Conservation (phyloP, 2,797 vertebrate genomes). For the Sebastes minor region DNA sequence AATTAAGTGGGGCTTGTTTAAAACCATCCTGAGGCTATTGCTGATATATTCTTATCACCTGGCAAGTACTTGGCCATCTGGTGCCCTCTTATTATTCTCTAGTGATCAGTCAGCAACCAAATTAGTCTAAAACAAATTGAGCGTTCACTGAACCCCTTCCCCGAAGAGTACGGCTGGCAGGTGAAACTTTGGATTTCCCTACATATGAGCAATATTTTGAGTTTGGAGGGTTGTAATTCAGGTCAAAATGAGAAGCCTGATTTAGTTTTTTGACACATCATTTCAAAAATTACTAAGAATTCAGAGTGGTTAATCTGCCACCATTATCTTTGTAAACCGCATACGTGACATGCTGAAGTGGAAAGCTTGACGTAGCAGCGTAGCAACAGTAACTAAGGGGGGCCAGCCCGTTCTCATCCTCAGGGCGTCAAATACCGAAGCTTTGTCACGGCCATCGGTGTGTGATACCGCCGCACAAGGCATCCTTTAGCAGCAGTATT, state of each 20-base stretch:
- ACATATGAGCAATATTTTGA: not conserved
- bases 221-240: not conserved
- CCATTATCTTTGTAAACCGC: not conserved
- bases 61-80: not conserved
- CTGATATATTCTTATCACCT: not conserved
- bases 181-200: not conserved
- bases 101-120: slow-evolving; percentile 19
- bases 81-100: slow-evolving; percentile 1
- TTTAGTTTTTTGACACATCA: not conserved
- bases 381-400: not conserved
- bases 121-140: not conserved
- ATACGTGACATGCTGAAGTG: not conserved
- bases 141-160: not conserved
- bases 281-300: not conserved
- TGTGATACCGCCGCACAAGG: too few relatives aligned
- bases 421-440: too few relatives aligned
- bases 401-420: too few relatives aligned
- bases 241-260: not conserved
- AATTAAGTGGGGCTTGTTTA: slow-evolving; percentile 23
- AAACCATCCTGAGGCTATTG: not conserved
- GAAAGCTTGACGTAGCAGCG: not conserved
- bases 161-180: not conserved
- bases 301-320: not conserved
- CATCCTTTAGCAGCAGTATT: too few relatives aligned
- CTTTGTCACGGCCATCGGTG: too few relatives aligned